Percentiles rank a stretch among this genome's conserved stretches.
These are phyloP conservation scores for cattle (Bos taurus) DNA, from an alignment of 2,113 vertebrate species.

Conservation along the genomic window ARS-UCD2.0 NC_037328.1:44530001-44530500, in stretches of 20 bases:
- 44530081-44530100: background rate
- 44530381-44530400: background rate
- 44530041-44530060: background rate
- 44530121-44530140: background rate
- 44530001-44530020: background rate
- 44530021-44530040: background rate
- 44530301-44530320: background rate
- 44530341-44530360: background rate
- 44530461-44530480: background rate
- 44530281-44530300: conserved; percentile 17
- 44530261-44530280: background rate
- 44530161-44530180: background rate
- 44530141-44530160: background rate
- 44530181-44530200: background rate
- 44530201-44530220: background rate
- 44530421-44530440: background rate
- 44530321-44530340: background rate
- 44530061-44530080: background rate
- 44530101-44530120: background rate
- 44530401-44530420: background rate
- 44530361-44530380: background rate
- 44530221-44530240: background rate
- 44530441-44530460: background rate
- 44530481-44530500: background rate
- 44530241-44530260: background rate